Base-by-base conservation (phyloP, 2,797 vertebrate genomes). In the Pseudochromis fuscus region DNA sequence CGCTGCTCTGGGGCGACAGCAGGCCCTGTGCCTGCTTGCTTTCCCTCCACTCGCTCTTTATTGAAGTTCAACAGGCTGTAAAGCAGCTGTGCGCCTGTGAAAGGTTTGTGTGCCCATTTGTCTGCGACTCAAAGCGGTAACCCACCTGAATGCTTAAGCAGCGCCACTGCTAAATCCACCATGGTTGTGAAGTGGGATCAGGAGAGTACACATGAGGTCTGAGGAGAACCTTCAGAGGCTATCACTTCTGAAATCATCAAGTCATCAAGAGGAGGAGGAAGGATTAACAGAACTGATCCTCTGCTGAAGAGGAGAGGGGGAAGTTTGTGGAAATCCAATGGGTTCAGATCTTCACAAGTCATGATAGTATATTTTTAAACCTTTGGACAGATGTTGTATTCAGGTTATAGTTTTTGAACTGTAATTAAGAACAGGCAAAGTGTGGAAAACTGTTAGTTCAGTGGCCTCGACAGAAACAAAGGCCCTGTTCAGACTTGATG, bases 41-140 rank as follows among this genome's bases (percentile, higher is more conserved):
- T 50, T 79, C 66, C 64, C 53, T 52, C 55, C 38, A 4, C 46
- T 67, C 48, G 8, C 60, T 69, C 46, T 58, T 53, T 72, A 46
- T 49, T 74, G 80, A 87, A 75, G 85, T 77, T 85, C 68, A 84
- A 30, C 63, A 61, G 58, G 42, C 65, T 79, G 55, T 27, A 23
- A 79, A 64, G n/a, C 65, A 67, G 75, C 77, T 85, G 67, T 50
- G 67, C 62, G 69, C 72, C 40, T 33, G 64, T 31, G 62, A 75
- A 72, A 67, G 57, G 69, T 79, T 65, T n/a, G 19, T 58, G 66
- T 65, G 67, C 40, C 42, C 75, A 71, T 83, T 79, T 81, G 75
- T 45, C 25, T 70, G 6, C 37, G 56, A 76, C 62, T 84, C 75
- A 78, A 63, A 65, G 69, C 5, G 1, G 21, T 51, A 73, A 69